Evolutionary conservation across 2,888 invertebrate species (phyloP).

Genomic region (Folsomia candida): DNA sequence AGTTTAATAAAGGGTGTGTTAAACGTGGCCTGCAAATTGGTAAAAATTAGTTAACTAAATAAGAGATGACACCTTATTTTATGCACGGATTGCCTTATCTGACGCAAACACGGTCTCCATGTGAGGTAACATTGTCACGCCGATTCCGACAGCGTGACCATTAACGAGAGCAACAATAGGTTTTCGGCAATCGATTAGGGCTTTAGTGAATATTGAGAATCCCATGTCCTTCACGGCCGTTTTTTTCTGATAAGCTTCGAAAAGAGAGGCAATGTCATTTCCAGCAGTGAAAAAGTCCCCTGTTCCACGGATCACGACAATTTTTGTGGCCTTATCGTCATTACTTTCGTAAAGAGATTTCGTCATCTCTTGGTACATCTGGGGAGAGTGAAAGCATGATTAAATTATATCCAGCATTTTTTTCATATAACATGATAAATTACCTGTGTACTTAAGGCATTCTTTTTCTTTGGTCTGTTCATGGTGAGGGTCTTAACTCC

Average conservation of each 20-base stretch:
- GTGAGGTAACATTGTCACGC: slow-evolving; percentile 75
- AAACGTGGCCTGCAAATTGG: slow-evolving; percentile 70
- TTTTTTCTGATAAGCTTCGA: slow-evolving; percentile 52
- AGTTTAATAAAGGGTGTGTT: slow-evolving; percentile 80
- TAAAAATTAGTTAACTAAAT: neutral
- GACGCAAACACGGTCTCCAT: slow-evolving; percentile 86
- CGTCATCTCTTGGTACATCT: slow-evolving; percentile 14
- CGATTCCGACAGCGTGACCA: slow-evolving; percentile 92
- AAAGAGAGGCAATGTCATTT: slow-evolving; percentile 63
- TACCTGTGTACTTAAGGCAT: slow-evolving; percentile 65
- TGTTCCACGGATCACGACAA: slow-evolving; percentile 62
- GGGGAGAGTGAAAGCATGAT: neutral
- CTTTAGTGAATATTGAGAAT: slow-evolving; percentile 65
- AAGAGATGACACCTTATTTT: neutral
- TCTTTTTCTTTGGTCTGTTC: slow-evolving; percentile 74
- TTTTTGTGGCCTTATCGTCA: slow-evolving; percentile 13
- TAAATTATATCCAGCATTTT: neutral
- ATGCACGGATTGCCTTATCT: slow-evolving; percentile 64
- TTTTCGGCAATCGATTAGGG: slow-evolving; percentile 84
- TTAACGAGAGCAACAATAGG: slow-evolving; percentile 81
- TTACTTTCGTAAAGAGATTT: slow-evolving; percentile 12
- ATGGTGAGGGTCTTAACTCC: slow-evolving; percentile 64
- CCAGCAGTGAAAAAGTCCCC: slow-evolving; percentile 83
- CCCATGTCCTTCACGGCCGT: slow-evolving; percentile 18
- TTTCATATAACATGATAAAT: neutral